Evolutionary conservation across 1,140 invertebrate species (phyloP).

Genomic region (Drosophila biarmipes): DNA sequence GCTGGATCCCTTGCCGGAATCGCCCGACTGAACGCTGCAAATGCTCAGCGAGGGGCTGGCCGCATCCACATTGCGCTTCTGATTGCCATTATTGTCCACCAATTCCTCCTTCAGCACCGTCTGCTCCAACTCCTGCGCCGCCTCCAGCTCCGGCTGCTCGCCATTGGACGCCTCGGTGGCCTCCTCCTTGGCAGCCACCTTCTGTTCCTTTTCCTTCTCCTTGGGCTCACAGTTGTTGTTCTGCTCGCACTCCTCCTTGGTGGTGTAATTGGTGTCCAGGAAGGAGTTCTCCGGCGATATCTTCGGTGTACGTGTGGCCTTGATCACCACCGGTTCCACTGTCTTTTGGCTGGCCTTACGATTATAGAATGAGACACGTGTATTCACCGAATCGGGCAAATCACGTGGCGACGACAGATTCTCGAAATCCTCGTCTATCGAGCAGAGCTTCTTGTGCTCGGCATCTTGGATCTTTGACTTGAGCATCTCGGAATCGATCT

Average conservation of each 20-base stretch:
- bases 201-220: conserved; percentile 14
- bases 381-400: conserved; percentile 76
- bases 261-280: conserved; percentile 74
- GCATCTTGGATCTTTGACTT: conserved; percentile 81
- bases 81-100: conserved; percentile 54
- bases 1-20: conserved; percentile 84
- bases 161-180: background rate
- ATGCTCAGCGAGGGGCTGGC: conserved; percentile 81
- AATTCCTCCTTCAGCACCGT: conserved; percentile 9
- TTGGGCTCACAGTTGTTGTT: conserved; percentile 74
- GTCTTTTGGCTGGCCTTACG: conserved; percentile 57
- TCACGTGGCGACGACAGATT: conserved; percentile 76
- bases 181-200: background rate
- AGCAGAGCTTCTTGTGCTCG: conserved; percentile 76
- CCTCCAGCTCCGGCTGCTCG: background rate
- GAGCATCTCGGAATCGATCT: conserved; percentile 78
- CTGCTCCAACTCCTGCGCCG: background rate
- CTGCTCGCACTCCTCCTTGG: conserved; percentile 69
- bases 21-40: conserved; percentile 81
- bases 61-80: conserved; percentile 77
- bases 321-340: conserved; percentile 77
- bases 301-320: conserved; percentile 78
- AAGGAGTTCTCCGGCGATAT: conserved; percentile 84
- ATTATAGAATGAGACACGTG: conserved; percentile 64
- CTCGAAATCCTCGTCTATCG: conserved; percentile 80